Base-by-base conservation (phyloP, 53 echinoderm and acorn worm genomes). In the Luidia sarsii region DNA sequence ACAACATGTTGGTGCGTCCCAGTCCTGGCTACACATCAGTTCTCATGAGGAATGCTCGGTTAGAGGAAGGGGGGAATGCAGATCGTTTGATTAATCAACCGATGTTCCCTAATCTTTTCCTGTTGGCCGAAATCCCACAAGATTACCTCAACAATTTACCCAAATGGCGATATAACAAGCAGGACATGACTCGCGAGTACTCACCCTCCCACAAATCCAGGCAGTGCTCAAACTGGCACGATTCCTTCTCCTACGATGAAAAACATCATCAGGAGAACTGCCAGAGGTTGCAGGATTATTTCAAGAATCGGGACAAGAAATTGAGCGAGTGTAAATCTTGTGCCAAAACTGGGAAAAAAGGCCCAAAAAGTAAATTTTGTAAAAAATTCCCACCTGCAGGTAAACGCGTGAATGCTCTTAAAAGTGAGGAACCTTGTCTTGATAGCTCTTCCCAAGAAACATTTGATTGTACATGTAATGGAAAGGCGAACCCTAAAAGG, bases 111-210 rank as follows among this genome's bases (percentile, higher is more conserved):
- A 89, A 90, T 64, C 73, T 97, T 13, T 97, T 93, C 89, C 68
- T 97, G 38, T 89, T 91, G 29, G 89, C 93, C 4, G 60, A 77
- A 30, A 31, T 29, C 45, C 61, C 74, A 7, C 75, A 75, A n/a
- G 85, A 93, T 55, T 97, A 97, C 72, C 86, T 97, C 64, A 83
- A 85, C 3, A 74, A 91, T 62, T 82, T 97, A 20, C 86, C 86
- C 20, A 88, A 82, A 3, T 97, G 97, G 97, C 70, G 70, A 7
- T 61, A 61, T 39, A 43, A 57, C 48, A 30, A 59, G 61, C 77
- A 33, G 31, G 43, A 61, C 30, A 32, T 32, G n/a, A 55, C 18
- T 18, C 25, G 31, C 4, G 77, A 72, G 25, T 55, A 25, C 11
- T 37, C 72, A 39, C 23, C 54, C 14, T 24, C 36, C 9, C 35